phyloP scores from a whole-genome alignment of 2,888 invertebrate species.

The Drosophila neonasuta region DNA sequence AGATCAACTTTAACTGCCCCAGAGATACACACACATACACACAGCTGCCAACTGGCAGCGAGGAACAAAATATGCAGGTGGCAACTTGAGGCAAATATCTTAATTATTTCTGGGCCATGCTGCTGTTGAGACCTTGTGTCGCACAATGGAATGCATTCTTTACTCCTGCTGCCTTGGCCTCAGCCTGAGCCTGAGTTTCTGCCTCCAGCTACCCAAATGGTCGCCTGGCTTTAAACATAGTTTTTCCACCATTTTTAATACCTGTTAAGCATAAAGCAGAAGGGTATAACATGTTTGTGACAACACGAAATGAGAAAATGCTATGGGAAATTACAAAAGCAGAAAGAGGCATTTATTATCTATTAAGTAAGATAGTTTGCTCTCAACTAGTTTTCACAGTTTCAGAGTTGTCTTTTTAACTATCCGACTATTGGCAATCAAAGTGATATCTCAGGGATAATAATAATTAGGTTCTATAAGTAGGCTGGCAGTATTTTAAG shows the following conservation, averaged over 20 bases:
- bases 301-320: no score
- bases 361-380: no score
- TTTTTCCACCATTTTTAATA: not conserved
- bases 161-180: no score
- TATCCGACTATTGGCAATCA: no score
- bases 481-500: no score
- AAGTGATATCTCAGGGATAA: no score
- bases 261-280: not conserved
- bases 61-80: slow-evolving; percentile 5
- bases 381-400: no score
- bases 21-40: not conserved
- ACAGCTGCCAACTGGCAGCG: not conserved
- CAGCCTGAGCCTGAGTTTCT: slow-evolving; percentile 3
- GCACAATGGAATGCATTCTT: slow-evolving; percentile 31
- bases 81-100: slow-evolving; percentile 26
- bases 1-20: slow-evolving; percentile 8
- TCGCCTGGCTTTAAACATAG: slow-evolving; percentile 24
- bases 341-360: no score
- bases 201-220: slow-evolving; percentile 3
- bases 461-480: no score
- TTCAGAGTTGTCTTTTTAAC: no score
- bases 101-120: slow-evolving; percentile 35
- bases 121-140: slow-evolving; percentile 38
- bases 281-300: not conserved
- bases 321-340: no score